Percentiles rank a stretch among this genome's conserved stretches.
phyloP scores from a whole-genome alignment of 2,888 invertebrate species.

The Agriopis leucophaearia region DNA sequence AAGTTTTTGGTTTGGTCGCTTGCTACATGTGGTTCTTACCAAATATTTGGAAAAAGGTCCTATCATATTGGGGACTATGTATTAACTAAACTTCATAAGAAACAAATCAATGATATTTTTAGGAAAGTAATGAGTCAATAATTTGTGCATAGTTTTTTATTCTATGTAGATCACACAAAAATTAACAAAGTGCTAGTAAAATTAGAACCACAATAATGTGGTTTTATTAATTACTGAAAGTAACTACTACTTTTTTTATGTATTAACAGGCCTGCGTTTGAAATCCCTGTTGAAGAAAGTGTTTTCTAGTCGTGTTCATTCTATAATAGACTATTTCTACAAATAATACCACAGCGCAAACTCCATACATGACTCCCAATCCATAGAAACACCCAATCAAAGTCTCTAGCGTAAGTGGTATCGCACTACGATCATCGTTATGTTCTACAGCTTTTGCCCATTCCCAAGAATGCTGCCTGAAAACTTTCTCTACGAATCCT shows the following conservation, averaged over 20 bases:
- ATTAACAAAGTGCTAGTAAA: background rate
- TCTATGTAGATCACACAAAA: background rate
- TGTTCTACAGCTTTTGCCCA: conserved; percentile 26
- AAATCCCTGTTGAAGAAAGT: background rate
- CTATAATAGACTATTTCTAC: conserved; percentile 54
- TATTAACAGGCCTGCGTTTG: too few species aligned
- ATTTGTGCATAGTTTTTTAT: background rate
- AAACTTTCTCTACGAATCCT: conserved; percentile 54
- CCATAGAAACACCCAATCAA: conserved; percentile 63
- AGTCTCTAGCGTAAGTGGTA: conserved; percentile 52
- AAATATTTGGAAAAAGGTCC: too few species aligned
- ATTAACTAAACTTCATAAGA: too few species aligned
- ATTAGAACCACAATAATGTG: background rate
- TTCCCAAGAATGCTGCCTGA: conserved; percentile 35
- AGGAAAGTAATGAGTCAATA: background rate
- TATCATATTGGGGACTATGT: too few species aligned
- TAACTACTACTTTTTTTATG: background rate
- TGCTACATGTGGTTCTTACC: too few species aligned
- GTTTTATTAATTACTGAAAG: too few species aligned
- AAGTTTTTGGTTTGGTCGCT: too few species aligned
- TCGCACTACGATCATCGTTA: conserved; percentile 21
- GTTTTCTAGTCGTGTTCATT: background rate
- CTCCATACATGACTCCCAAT: conserved; percentile 51
- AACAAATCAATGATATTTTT: too few species aligned
- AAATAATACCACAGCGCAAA: conserved; percentile 55